A percentile compares a stretch with the other conserved stretches of the same genome.
Evolutionary conservation across 2,113 vertebrate genomes (phyloP).

Genomic region (Pteropus alecto): DNA sequence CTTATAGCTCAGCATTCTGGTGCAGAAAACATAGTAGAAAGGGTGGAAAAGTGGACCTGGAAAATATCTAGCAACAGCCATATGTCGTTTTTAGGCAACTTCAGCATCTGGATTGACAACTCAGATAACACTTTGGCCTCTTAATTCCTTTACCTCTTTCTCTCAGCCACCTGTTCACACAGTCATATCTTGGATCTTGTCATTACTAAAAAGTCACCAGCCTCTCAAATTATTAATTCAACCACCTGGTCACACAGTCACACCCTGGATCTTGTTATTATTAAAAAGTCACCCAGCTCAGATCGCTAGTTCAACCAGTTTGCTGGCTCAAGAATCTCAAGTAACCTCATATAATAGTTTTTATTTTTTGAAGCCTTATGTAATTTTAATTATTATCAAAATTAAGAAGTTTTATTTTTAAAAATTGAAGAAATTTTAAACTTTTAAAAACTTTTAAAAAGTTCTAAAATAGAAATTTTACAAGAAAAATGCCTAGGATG

Average conservation of each 20-base stretch:
- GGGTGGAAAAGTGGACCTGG: not conserved
- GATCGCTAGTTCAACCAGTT: not conserved
- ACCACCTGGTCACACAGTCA: not conserved
- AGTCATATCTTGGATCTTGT: not conserved
- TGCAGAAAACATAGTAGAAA: not conserved
- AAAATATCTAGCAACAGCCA: not conserved
- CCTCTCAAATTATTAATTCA: not conserved
- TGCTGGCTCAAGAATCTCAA: constrained; percentile 22
- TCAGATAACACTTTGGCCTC: not conserved
- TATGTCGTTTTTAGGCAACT: not conserved
- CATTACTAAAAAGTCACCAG: not conserved
- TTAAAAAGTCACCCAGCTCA: not conserved
- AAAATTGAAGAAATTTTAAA: not conserved
- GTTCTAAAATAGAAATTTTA: not conserved
- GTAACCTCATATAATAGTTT: not conserved
- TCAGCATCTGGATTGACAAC: not conserved
- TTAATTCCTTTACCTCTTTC: constrained; percentile 24
- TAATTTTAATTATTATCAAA: constrained; percentile 10
- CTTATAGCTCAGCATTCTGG: not conserved
- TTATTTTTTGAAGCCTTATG: not conserved
- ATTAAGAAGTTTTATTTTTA: not conserved
- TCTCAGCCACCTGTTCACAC: not conserved
- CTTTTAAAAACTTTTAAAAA: not conserved
- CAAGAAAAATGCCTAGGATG: not conserved
- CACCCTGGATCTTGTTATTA: not conserved